Evolutionary conservation across 2,113 vertebrate species (phyloP).

Genomic region (Pipa parva): DNA sequence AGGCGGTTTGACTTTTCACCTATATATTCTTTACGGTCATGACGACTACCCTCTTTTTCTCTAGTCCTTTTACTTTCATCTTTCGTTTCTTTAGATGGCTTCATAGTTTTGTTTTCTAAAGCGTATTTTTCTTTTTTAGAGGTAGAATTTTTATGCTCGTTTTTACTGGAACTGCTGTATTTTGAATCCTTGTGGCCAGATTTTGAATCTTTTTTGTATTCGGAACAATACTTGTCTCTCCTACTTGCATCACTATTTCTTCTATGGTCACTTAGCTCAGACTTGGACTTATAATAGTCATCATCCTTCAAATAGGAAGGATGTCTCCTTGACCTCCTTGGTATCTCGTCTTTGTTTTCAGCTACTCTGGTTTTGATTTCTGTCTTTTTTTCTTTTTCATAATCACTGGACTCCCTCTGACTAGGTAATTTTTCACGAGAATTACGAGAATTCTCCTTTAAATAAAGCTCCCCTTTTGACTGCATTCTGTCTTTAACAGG

Average conservation of each 20-base stretch:
- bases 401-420: conserved; percentile 59
- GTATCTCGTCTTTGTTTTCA: conserved; percentile 56
- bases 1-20: conserved; percentile 45
- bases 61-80: conserved; percentile 66
- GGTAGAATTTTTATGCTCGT: background rate
- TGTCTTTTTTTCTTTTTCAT: conserved; percentile 56
- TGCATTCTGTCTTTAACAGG: conserved; percentile 53
- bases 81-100: conserved; percentile 59
- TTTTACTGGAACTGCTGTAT: background rate
- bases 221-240: conserved; percentile 49
- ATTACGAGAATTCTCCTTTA: conserved; percentile 47
- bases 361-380: conserved; percentile 47
- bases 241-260: conserved; percentile 54
- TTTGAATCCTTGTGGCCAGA: conserved; percentile 15
- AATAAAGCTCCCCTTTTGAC: conserved; percentile 47
- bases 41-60: conserved; percentile 56
- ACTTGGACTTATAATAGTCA: conserved; percentile 54
- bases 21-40: conserved; percentile 40
- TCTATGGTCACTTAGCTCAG: conserved; percentile 50
- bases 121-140: conserved; percentile 42
- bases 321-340: conserved; percentile 57
- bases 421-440: conserved; percentile 56
- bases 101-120: conserved; percentile 52
- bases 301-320: conserved; percentile 52
- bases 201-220: background rate